Evolutionary conservation across 2,113 vertebrate genomes (phyloP), one percentile per base, ranked within the genome.

Genomic region (Podocnemis expansa): DNA sequence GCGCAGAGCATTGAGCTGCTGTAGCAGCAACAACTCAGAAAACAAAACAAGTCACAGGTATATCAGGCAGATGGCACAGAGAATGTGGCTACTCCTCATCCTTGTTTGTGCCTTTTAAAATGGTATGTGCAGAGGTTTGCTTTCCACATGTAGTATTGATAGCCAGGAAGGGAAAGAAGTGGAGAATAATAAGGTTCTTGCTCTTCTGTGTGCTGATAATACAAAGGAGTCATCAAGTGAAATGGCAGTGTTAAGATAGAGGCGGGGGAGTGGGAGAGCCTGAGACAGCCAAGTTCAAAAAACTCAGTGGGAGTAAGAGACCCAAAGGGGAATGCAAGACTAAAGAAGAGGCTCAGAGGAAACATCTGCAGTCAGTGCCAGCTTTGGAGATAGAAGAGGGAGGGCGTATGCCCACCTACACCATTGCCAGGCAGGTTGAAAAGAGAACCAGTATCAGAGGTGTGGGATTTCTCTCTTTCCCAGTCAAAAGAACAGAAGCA

Each of bases 401-500:
- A 83, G 82, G 80, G 75, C 85, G 51, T 9, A 10, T 54, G 73
- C 43, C 94, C 93, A 94, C 97, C 97, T 87, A 95, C 92, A 1
- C 78, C 8, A 1, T 60, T 84, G 88, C 96, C 85, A 84, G 91
- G 95, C 86, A 75, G 84, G 84, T 49, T 95, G 96, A 90, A 93
- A 95, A 94, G 96, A 95, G 95, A 94, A 88, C 89, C 78, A 60
- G 51, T 78, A 10, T 0, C 85, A 96, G 92, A 88, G 83, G 89
- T 93, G 93, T 95, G 93, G 96, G 95, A 86, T 95, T 93, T 94
- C 31, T 85, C 79, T 84, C 92, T 91, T 67, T 91, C 87, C 79
- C 8, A 85, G 80, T 89, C 84, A 78, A 96, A 96, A 87, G 95
- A 96, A 95, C 95, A 97, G 97, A 97, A 97, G 95, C 97, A 76